These are phyloP conservation scores for Rosalia funebris DNA, from an alignment of 2,888 invertebrate species.

Conservation along the genomic window DNA sequence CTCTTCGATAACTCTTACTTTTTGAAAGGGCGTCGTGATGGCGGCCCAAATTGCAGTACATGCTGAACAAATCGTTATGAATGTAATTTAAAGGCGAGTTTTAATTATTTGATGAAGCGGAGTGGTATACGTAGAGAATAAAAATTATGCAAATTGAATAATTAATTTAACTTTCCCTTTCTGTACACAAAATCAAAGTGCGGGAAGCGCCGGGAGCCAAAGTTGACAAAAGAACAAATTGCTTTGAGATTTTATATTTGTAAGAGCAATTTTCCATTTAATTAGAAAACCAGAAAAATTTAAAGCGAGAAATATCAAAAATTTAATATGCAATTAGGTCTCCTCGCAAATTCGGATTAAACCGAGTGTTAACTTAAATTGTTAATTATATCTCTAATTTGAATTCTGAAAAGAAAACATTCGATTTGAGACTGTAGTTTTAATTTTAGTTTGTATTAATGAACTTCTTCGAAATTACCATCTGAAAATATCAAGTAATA, in stretches of 20 bases:
- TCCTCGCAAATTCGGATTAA: slow-evolving; percentile 44
- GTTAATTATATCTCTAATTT: slow-evolving; percentile 49
- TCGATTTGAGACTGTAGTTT: slow-evolving; percentile 35
- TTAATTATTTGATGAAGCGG: slow-evolving; percentile 3
- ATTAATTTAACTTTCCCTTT: slow-evolving; percentile 23
- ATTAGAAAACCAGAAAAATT: slow-evolving; percentile 49
- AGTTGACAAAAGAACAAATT: slow-evolving; percentile 42
- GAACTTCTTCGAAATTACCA: slow-evolving; percentile 13
- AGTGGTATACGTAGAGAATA: slow-evolving; percentile 16
- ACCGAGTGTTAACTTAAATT: slow-evolving; percentile 48
- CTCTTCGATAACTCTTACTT: no score
- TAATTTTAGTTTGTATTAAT: slow-evolving; percentile 19
- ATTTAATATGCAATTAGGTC: slow-evolving; percentile 48
- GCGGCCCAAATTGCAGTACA: background rate
- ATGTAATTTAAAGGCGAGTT: slow-evolving; percentile 1
- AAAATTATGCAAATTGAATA: slow-evolving; percentile 19
- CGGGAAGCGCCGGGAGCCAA: slow-evolving; percentile 25
- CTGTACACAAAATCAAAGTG: slow-evolving; percentile 29
- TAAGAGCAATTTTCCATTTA: slow-evolving; percentile 47
- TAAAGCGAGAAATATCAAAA: slow-evolving; percentile 45
- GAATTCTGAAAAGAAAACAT: slow-evolving; percentile 47
- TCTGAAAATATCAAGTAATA: slow-evolving; percentile 16
- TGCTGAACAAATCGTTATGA: slow-evolving; percentile 4
- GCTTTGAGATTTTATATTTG: slow-evolving; percentile 43
- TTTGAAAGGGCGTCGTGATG: no score